These are phyloP conservation scores for Aythya baeri DNA, from an alignment of 2,113 vertebrate species.

Conservation along the genomic window DNA sequence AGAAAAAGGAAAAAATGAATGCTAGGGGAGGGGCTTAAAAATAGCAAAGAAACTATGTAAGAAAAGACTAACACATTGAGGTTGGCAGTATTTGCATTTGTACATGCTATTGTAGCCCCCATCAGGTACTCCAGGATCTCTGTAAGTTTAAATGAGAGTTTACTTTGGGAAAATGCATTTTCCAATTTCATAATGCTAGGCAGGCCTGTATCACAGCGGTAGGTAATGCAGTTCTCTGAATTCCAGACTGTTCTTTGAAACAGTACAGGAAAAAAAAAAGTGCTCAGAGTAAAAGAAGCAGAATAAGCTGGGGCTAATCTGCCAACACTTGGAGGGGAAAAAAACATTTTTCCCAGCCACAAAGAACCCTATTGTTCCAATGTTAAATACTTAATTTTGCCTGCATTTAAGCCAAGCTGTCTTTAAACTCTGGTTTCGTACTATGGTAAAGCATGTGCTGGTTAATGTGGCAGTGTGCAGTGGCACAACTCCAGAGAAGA, in stretches of 20 bases:
- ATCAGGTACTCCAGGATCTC: background rate
- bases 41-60: background rate
- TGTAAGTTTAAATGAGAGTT: background rate
- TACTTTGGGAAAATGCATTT: slow-evolving; percentile 12
- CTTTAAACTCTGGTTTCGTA: slow-evolving; percentile 18
- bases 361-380: slow-evolving; percentile 51
- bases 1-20: background rate
- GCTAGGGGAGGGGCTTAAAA: background rate
- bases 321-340: background rate
- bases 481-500: background rate
- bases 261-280: background rate
- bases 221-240: background rate
- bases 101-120: background rate
- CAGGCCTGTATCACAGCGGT: slow-evolving; percentile 10
- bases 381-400: slow-evolving; percentile 30
- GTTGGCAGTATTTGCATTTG: background rate
- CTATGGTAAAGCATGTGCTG: background rate
- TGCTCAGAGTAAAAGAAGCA: background rate
- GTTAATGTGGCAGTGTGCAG: background rate
- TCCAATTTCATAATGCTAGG: background rate
- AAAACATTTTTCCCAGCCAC: slow-evolving; percentile 15
- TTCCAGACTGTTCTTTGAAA: slow-evolving; percentile 33
- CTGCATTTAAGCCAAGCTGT: slow-evolving; percentile 4
- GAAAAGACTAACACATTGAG: slow-evolving; percentile 12
- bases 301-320: slow-evolving; percentile 6